A percentile compares a stretch with the other conserved stretches of the same genome.
phyloP scores from a whole-genome alignment of 2,113 vertebrate species.

The Chaetodon auriga region DNA sequence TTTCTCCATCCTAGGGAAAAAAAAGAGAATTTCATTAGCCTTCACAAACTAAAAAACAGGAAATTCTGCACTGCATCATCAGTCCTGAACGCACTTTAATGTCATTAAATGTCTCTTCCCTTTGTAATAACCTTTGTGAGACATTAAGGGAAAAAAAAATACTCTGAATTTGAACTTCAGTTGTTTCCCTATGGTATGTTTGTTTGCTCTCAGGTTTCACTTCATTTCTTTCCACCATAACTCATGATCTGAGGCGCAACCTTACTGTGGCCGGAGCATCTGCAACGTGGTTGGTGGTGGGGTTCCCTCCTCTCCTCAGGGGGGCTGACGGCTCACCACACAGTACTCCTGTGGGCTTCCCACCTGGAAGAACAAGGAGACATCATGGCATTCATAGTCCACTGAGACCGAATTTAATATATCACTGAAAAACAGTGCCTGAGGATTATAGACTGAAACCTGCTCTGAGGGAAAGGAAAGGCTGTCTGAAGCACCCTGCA shows the following conservation, averaged over 20 bases:
- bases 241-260: slow-evolving; percentile 1
- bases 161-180: background rate
- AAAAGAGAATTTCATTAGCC: background rate
- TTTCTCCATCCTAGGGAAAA: slow-evolving; percentile 77
- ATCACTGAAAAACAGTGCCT: background rate
- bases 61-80: background rate
- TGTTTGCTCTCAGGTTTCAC: slow-evolving; percentile 27
- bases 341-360: slow-evolving; percentile 85
- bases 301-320: slow-evolving; percentile 81
- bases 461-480: background rate
- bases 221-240: slow-evolving; percentile 11
- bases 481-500: no score
- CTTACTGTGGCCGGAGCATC: slow-evolving; percentile 68
- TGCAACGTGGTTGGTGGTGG: slow-evolving; percentile 56
- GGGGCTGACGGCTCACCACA: slow-evolving; percentile 86
- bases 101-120: background rate
- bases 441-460: background rate
- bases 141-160: background rate
- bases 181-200: background rate
- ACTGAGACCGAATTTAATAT: background rate
- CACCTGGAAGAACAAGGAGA: slow-evolving; percentile 73
- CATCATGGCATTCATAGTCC: background rate
- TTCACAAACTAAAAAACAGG: background rate
- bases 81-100: background rate
- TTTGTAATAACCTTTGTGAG: background rate